Evolutionary conservation across 2,888 invertebrate genomes (phyloP).

Genomic region (Glaucopsyche alexis): DNA sequence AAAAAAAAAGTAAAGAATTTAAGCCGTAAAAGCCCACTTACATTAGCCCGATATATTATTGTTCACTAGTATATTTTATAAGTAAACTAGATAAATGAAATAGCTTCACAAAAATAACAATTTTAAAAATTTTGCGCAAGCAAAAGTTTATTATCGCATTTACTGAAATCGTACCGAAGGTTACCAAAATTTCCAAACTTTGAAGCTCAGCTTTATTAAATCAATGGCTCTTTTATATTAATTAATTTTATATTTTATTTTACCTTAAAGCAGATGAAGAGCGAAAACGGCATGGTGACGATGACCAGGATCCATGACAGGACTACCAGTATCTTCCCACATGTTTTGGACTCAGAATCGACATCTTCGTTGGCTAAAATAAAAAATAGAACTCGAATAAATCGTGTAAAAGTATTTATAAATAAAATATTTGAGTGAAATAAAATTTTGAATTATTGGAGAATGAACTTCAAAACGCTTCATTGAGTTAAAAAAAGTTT

Average conservation of each 20-base stretch:
- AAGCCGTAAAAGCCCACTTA: no score
- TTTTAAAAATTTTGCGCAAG: neutral
- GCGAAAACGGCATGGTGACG: slow-evolving; percentile 93
- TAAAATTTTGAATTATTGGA: no score
- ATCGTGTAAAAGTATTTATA: slow-evolving; percentile 23
- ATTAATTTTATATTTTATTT: slow-evolving; percentile 65
- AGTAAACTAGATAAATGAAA: neutral
- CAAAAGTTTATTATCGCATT: neutral
- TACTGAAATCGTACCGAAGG: slow-evolving; percentile 3
- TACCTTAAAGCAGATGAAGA: slow-evolving; percentile 96
- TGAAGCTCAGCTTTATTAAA: neutral
- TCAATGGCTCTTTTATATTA: slow-evolving; percentile 9
- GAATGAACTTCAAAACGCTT: no score
- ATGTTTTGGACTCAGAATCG: slow-evolving; percentile 84
- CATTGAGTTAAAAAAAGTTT: neutral
- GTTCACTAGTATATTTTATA: neutral
- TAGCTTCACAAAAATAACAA: neutral
- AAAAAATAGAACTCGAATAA: slow-evolving; percentile 25
- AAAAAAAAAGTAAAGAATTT: no score
- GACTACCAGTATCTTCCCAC: slow-evolving; percentile 89
- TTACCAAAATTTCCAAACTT: slow-evolving; percentile 2
- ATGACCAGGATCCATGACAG: slow-evolving; percentile 91
- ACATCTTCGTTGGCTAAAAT: slow-evolving; percentile 76
- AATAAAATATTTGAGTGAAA: neutral
- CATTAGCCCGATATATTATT: no score